A percentile compares a stretch with the other conserved stretches of the same genome.
Evolutionary conservation across 2,888 invertebrate species (phyloP).

Genomic region (Scaptomyza polygonia): DNA sequence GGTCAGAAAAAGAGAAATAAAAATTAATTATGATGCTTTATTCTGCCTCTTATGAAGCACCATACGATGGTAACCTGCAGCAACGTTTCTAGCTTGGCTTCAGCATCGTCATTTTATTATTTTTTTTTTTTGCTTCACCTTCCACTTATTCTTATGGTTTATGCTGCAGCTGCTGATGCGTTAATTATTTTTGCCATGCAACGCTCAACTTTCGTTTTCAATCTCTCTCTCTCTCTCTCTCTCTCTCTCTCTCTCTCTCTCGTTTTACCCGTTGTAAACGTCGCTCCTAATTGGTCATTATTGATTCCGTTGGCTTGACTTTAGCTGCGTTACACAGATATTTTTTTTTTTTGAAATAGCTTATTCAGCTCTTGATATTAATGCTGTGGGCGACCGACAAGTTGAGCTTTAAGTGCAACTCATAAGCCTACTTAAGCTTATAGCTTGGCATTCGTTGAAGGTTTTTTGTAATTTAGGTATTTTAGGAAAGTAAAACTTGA

Average conservation of each 20-base stretch:
- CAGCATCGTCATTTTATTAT: too few relatives aligned
- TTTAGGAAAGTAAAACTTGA: background rate
- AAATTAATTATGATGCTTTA: conserved; percentile 63
- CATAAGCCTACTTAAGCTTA: background rate
- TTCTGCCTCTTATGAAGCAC: conserved; percentile 37
- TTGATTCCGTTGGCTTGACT: conserved; percentile 44
- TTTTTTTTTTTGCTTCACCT: background rate
- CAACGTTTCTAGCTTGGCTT: conserved; percentile 10
- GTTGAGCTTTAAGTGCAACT: conserved; percentile 3
- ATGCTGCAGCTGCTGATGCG: conserved; percentile 26
- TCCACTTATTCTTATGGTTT: background rate
- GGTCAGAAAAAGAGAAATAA: conserved; percentile 29
- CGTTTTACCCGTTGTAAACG: conserved; percentile 9
- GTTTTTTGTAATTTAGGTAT: background rate
- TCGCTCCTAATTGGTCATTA: conserved; percentile 45
- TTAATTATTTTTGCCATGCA: conserved; percentile 56
- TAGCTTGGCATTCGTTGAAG: background rate
- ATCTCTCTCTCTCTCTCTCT: background rate
- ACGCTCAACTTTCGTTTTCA: too few relatives aligned
- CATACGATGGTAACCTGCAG: conserved; percentile 40
- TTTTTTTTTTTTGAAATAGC: conserved; percentile 28
- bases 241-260: background rate
- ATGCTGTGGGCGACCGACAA: conserved; percentile 12
- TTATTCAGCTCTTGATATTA: conserved; percentile 35
- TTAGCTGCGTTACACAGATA: conserved; percentile 1